Evolutionary conservation across 2,113 vertebrate genomes (phyloP).

Genomic region (Rhabdornis inornatus): DNA sequence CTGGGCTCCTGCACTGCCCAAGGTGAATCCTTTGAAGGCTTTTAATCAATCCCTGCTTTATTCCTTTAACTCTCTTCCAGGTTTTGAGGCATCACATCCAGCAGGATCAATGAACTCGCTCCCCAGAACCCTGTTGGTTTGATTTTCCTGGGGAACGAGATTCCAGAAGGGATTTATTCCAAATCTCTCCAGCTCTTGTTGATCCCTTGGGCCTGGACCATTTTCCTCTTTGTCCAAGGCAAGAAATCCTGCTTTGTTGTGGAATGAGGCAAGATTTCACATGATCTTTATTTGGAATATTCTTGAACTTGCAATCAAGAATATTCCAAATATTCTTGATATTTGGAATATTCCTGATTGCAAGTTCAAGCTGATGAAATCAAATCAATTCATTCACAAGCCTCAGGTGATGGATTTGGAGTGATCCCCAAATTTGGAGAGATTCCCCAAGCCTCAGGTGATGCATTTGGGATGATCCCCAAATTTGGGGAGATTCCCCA

Average conservation of each 20-base stretch:
- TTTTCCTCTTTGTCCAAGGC: not conserved
- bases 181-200: not conserved
- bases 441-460: fast-evolving
- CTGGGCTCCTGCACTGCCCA: too few species aligned
- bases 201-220: not conserved
- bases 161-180: not conserved
- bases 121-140: not conserved
- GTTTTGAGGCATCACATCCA: not conserved
- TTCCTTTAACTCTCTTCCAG: too few species aligned
- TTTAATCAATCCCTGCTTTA: too few species aligned
- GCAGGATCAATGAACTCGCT: not conserved
- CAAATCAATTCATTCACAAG: not conserved
- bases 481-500: not conserved
- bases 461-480: too few species aligned
- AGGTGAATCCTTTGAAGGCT: too few species aligned
- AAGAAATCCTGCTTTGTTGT: not conserved
- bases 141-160: not conserved
- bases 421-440: not conserved
- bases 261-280: not conserved
- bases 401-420: too few species aligned
- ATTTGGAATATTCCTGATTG: not conserved
- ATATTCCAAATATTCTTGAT: not conserved
- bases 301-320: too few species aligned
- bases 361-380: not conserved
- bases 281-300: not conserved